Evolutionary conservation across 2,888 invertebrate species (phyloP).

Genomic region (Epinotia nisella): DNA sequence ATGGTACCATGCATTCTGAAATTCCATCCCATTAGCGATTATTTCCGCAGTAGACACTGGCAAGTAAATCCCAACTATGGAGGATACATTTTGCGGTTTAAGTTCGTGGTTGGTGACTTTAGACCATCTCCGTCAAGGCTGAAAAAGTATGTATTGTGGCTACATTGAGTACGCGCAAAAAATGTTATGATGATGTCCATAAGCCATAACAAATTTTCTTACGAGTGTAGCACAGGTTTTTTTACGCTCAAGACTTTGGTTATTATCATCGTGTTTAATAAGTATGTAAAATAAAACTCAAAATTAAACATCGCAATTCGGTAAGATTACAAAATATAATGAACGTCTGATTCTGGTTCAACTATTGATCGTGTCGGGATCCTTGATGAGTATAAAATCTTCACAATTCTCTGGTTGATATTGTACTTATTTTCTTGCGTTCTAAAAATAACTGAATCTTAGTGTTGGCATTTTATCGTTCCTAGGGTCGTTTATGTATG

Average conservation of each 20-base stretch:
- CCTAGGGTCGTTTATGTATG: constrained; percentile 3
- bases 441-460: too few species aligned
- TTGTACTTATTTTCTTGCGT: too few species aligned
- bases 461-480: not conserved
- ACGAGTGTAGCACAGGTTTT: not conserved
- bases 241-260: not conserved
- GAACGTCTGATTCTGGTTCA: not conserved
- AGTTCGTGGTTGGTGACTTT: constrained; percentile 15
- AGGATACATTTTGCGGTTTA: constrained; percentile 17
- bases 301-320: not conserved
- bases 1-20: too few species aligned
- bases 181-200: not conserved
- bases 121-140: constrained; percentile 1
- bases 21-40: too few species aligned
- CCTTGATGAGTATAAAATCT: not conserved
- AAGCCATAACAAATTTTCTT: not conserved
- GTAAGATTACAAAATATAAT: not conserved
- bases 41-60: not conserved
- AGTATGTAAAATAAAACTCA: not conserved
- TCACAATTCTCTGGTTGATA: too few species aligned
- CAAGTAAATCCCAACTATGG: constrained; percentile 7
- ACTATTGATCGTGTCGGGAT: not conserved
- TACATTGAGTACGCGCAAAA: not conserved
- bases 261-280: not conserved
- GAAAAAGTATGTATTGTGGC: not conserved